Evolutionary conservation across 2,113 vertebrate species (phyloP).

Genomic region (Syrmaticus mikado): DNA sequence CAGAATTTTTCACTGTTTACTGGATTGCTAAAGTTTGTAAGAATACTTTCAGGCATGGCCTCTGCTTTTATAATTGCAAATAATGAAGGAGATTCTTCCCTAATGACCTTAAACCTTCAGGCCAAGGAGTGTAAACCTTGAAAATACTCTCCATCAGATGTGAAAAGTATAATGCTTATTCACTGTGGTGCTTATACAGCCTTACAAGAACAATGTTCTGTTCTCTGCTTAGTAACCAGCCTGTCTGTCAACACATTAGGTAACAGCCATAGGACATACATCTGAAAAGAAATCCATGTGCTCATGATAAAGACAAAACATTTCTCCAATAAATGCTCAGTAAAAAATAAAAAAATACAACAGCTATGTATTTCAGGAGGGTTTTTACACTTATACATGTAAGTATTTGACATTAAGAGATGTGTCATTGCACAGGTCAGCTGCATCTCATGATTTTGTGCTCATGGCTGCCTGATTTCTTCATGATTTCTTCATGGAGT

Average conservation of each 20-base stretch:
- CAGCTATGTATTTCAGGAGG: neutral
- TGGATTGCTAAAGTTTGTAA: neutral
- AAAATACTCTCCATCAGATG: neutral
- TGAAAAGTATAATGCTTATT: neutral
- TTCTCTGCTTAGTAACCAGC: neutral
- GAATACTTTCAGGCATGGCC: neutral
- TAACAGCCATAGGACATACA: too few relatives aligned
- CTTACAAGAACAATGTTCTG: neutral
- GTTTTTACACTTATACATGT: neutral
- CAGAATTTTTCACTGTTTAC: neutral
- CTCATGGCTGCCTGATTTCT: neutral
- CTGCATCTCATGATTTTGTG: neutral
- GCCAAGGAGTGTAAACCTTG: neutral
- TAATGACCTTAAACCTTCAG: neutral
- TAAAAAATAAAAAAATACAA: neutral
- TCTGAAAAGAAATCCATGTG: neutral
- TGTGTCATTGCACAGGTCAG: neutral
- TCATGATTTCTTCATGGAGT: too few relatives aligned
- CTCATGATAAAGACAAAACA: neutral
- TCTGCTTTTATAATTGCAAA: neutral
- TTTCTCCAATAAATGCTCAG: fast-evolving
- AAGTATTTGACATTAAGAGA: neutral
- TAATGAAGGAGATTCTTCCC: neutral
- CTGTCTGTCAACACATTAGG: neutral
- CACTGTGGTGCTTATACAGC: too few relatives aligned